Evolutionary conservation across 53 echinoderm and acorn worm genomes (phyloP), one percentile per base, ranked within the genome.

Genomic region (Luidia sarsii): DNA sequence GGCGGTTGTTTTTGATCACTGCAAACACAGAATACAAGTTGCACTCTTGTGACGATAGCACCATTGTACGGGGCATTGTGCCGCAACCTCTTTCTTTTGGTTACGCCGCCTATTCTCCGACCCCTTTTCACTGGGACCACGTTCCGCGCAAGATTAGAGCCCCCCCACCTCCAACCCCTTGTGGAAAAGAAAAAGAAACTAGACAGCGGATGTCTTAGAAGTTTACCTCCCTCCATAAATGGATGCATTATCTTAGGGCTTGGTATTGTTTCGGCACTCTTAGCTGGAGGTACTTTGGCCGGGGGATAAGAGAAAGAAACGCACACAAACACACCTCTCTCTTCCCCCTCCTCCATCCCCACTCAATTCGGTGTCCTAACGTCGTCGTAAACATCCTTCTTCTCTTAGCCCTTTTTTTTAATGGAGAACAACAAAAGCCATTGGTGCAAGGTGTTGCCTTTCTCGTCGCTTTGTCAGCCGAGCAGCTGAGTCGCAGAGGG

Each of bases 321-420:
- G n/a, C n/a, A n/a, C n/a, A n/a, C n/a, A n/a, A n/a, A n/a, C n/a
- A n/a, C n/a, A n/a, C n/a, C n/a, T n/a, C n/a, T n/a, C n/a, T n/a
- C n/a, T n/a, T n/a, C n/a, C n/a, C n/a, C n/a, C n/a, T n/a, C n/a
- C n/a, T n/a, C n/a, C n/a, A n/a, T n/a, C n/a, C n/a, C n/a, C n/a
- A n/a, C n/a, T n/a, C n/a, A n/a, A 13, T 50, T 13, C 27, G 50
- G 70, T 70, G 70, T 49, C 70, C 0, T 46, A n/a, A 50, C 31
- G 50, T n/a, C n/a, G n/a, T 20, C 31, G 70, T 70, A 70, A 70
- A 70, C 50, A 70, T 28, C 70, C 29, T 70, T 70, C n/a, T n/a
- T n/a, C n/a, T n/a, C n/a, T n/a, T n/a, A n/a, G n/a, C n/a, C n/a
- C n/a, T n/a, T n/a, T n/a, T n/a, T n/a, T n/a, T n/a, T n/a, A n/a